phyloP scores from a whole-genome alignment of 2,113 vertebrate genomes.

The Nothoprocta pentlandii region DNA sequence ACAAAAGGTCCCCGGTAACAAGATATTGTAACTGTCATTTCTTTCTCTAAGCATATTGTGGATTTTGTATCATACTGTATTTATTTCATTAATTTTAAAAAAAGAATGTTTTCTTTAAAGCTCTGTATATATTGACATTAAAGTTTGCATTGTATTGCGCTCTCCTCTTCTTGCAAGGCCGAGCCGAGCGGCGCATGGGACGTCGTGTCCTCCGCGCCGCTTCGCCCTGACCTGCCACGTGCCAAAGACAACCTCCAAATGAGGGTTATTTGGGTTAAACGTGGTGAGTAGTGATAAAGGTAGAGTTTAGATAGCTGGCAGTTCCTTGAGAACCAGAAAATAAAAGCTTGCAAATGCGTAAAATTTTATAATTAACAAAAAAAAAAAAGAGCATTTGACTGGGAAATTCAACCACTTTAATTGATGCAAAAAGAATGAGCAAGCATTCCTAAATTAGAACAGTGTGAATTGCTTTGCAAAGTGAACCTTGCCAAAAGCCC shows the following conservation, averaged over 20 bases:
- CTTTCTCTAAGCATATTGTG: conserved; percentile 86
- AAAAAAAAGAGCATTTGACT: conserved; percentile 46
- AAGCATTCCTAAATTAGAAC: conserved; percentile 41
- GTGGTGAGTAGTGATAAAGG: conserved; percentile 63
- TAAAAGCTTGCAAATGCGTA: conserved; percentile 66
- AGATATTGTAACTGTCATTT: conserved; percentile 71
- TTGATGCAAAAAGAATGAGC: not conserved
- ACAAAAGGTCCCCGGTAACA: conserved; percentile 50
- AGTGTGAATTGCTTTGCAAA: conserved; percentile 17
- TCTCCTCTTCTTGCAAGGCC: conserved; percentile 68
- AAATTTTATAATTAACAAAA: conserved; percentile 65
- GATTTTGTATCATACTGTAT: conserved; percentile 96
- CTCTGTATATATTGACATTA: conserved; percentile 94
- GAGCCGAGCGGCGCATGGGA: conserved; percentile 51
- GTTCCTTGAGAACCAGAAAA: conserved; percentile 72
- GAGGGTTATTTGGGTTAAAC: conserved; percentile 73
- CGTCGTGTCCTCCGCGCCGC: conserved; percentile 55
- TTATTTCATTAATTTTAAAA: conserved; percentile 93
- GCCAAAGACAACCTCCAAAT: conserved; percentile 76
- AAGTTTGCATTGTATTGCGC: conserved; percentile 84
- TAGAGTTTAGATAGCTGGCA: conserved; percentile 66
- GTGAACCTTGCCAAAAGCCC: conserved; percentile 23
- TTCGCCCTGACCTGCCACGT: conserved; percentile 65
- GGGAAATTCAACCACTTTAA: not conserved
- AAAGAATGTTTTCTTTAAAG: conserved; percentile 92